Percentiles rank a stretch among this genome's conserved stretches.
These are phyloP conservation scores for Scaptomyza parva DNA, from an alignment of 2,888 invertebrate genomes.

Conservation along the genomic window DNA sequence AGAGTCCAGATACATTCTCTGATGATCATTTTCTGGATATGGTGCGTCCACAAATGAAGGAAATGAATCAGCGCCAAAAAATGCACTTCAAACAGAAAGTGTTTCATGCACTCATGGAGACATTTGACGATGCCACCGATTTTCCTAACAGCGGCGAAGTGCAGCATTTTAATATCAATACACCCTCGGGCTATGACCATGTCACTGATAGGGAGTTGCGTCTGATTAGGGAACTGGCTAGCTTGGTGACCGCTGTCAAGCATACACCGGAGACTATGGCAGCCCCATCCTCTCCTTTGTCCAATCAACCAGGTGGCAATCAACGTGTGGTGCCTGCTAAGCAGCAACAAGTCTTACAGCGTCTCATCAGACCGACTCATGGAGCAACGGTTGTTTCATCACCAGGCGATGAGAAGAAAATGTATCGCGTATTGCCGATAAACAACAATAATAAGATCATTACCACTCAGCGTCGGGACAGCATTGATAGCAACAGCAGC, in stretches of 20 bases:
- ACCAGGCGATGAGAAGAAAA: slow-evolving; percentile 37
- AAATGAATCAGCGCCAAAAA: slow-evolving; percentile 82
- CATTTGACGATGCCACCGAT: slow-evolving; percentile 76
- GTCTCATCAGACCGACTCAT: neutral
- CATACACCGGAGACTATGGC: slow-evolving; percentile 18
- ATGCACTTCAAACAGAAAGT: slow-evolving; percentile 80
- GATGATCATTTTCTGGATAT: slow-evolving; percentile 74
- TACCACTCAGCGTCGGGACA: slow-evolving; percentile 37
- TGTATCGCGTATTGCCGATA: slow-evolving; percentile 50
- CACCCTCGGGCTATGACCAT: slow-evolving; percentile 51
- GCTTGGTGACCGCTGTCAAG: slow-evolving; percentile 74
- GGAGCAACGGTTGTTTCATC: neutral
- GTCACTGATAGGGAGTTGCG: slow-evolving; percentile 64
- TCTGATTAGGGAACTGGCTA: slow-evolving; percentile 74
- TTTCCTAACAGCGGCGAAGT: slow-evolving; percentile 64
- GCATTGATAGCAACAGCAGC: slow-evolving; percentile 42
- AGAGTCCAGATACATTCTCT: slow-evolving; percentile 27
- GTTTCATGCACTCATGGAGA: slow-evolving; percentile 74
- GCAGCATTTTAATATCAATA: slow-evolving; percentile 66
- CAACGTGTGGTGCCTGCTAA: neutral
- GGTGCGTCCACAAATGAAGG: slow-evolving; percentile 71
- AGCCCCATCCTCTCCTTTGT: neutral
- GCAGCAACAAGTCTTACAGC: neutral
- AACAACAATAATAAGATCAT: slow-evolving; percentile 13
- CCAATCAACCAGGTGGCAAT: neutral